Conservation (phyloP, 2,888 invertebrate genomes). For the Leptinotarsa juncta region DNA sequence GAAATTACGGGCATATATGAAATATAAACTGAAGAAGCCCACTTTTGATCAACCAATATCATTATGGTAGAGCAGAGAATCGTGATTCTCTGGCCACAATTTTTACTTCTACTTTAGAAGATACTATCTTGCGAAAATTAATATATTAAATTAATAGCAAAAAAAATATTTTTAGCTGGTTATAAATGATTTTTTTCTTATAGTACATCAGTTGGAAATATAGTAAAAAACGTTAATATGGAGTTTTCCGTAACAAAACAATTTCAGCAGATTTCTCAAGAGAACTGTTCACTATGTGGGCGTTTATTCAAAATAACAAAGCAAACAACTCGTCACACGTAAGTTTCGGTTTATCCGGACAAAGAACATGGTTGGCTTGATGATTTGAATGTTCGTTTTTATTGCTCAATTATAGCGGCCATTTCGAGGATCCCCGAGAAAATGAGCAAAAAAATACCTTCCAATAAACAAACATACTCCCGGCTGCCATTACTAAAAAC, state of each 20-base stretch:
- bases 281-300: background rate
- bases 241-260: background rate
- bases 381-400: constrained; percentile 31
- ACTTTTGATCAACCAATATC: no score
- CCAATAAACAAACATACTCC: constrained; percentile 38
- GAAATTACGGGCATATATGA: no score
- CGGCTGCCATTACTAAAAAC: constrained; percentile 40
- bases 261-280: constrained; percentile 1
- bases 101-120: no score
- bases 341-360: background rate
- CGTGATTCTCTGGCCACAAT: no score
- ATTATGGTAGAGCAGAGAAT: no score
- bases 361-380: constrained; percentile 1
- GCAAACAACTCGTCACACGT: constrained; percentile 1
- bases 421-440: constrained; percentile 31
- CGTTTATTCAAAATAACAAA: background rate
- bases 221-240: no score
- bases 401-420: constrained; percentile 37
- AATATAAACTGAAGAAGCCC: no score
- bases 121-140: no score
- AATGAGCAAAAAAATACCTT: constrained; percentile 38
- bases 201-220: no score
- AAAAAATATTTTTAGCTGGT: no score
- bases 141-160: no score
- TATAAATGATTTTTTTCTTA: no score